phyloP scores from a whole-genome alignment of 1,140 invertebrate species.

The Palaemon carinicauda region DNA sequence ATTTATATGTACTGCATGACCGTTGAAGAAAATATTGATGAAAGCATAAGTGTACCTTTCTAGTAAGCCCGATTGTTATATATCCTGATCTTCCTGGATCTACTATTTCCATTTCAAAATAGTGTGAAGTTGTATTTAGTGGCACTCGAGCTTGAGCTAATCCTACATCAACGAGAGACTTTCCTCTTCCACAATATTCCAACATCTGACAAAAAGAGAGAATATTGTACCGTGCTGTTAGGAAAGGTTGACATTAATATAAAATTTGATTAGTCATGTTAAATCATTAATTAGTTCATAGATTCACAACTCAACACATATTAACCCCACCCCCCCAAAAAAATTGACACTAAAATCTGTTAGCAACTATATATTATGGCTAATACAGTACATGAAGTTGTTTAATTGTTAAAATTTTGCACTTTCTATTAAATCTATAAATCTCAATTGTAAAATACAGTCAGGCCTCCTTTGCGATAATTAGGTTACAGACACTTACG shows the following conservation, averaged over 20 bases:
- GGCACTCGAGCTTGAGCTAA: constrained; percentile 70
- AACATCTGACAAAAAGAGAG: constrained; percentile 31
- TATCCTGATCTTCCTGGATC: constrained; percentile 72
- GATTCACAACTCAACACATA: no score
- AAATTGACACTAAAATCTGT: no score
- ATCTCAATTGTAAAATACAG: no score
- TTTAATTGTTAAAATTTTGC: no score
- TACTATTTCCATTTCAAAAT: constrained; percentile 72
- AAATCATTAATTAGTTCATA: no score
- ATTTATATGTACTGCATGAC: no score
- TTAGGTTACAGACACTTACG: no score
- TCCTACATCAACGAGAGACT: constrained; percentile 70
- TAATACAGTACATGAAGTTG: no score
- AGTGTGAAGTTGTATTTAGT: constrained; percentile 69
- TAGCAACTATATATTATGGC: no score
- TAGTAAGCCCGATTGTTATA: constrained; percentile 71
- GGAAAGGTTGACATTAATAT: background rate
- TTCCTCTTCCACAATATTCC: constrained; percentile 70
- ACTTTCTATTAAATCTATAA: no score
- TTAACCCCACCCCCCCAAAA: no score
- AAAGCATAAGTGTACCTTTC: constrained; percentile 62
- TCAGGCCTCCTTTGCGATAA: no score
- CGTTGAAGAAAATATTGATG: background rate
- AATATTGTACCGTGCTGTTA: background rate
- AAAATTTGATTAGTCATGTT: background rate